Percentiles rank a stretch among this genome's conserved stretches.
These are phyloP conservation scores for Pomacea canaliculata DNA, from an alignment of 2,888 invertebrate genomes.

Conservation along the genomic window DNA sequence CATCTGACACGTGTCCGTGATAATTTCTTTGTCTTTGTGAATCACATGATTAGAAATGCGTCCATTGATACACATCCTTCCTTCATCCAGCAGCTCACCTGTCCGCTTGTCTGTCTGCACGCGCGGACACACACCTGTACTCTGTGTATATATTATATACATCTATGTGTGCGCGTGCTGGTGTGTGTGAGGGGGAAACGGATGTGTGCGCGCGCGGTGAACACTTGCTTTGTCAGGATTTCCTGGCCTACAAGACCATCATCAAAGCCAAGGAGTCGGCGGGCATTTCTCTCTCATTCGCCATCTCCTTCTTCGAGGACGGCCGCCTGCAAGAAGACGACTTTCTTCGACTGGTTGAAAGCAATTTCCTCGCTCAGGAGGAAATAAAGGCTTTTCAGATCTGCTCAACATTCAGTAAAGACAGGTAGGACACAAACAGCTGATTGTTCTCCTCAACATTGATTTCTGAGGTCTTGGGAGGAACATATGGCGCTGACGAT, in stretches of 20 bases:
- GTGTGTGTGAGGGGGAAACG: not conserved
- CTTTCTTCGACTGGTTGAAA: conserved; percentile 18
- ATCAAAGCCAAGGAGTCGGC: conserved; percentile 29
- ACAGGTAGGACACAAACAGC: not conserved
- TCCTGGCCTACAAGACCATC: conserved; percentile 30
- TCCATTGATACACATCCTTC: too few species aligned
- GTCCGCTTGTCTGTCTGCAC: too few species aligned
- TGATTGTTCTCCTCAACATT: too few species aligned
- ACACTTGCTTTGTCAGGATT: conserved; percentile 8
- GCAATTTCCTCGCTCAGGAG: conserved; percentile 19
- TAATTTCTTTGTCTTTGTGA: too few species aligned
- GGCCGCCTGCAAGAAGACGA: conserved; percentile 23
- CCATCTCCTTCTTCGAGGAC: conserved; percentile 30
- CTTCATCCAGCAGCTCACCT: too few species aligned
- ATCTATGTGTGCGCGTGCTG: not conserved
- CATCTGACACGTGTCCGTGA: too few species aligned
- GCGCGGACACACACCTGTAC: too few species aligned
- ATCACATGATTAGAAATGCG: too few species aligned
- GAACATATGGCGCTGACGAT: too few species aligned
- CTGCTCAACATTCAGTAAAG: conserved; percentile 23
- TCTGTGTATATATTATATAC: not conserved
- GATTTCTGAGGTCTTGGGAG: not conserved
- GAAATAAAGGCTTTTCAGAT: conserved; percentile 18
- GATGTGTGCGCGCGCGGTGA: not conserved
- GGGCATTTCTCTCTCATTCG: conserved; percentile 27